Conservation (phyloP, 1,140 invertebrate species). For the Holcopasites calliopsidis region DNA sequence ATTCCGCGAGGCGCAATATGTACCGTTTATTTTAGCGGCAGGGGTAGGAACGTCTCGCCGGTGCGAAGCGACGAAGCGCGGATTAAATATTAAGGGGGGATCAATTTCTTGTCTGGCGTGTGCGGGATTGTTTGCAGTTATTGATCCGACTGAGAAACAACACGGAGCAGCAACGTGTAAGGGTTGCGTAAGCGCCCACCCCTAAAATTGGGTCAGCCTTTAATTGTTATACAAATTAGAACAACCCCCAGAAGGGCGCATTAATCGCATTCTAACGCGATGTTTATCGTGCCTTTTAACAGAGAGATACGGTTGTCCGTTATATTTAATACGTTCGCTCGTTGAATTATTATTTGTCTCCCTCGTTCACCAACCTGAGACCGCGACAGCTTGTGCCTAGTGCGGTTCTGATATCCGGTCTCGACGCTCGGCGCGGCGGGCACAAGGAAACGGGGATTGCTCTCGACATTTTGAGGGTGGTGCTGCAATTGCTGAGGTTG, state of each 20-base stretch:
- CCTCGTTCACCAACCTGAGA: slow-evolving; percentile 80
- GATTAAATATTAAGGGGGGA: too few species aligned
- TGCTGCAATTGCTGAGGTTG: slow-evolving; percentile 65
- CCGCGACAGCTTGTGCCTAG: slow-evolving; percentile 81
- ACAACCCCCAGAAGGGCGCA: too few species aligned
- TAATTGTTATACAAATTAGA: slow-evolving; percentile 12
- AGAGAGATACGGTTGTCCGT: too few species aligned
- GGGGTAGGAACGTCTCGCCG: too few species aligned
- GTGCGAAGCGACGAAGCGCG: not conserved
- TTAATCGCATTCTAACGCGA: too few species aligned
- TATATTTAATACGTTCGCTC: too few species aligned
- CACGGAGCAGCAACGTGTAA: not conserved
- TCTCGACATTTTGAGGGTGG: slow-evolving; percentile 63
- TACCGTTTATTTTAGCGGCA: too few species aligned
- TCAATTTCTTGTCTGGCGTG: slow-evolving; percentile 26
- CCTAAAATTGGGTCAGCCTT: slow-evolving; percentile 28
- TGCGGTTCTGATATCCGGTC: slow-evolving; percentile 65
- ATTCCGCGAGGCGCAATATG: too few species aligned
- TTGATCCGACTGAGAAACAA: slow-evolving; percentile 21
- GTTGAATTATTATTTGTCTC: not conserved
- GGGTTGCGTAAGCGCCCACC: slow-evolving; percentile 11
- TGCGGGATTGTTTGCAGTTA: slow-evolving; percentile 31
- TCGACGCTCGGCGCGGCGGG: slow-evolving; percentile 72
- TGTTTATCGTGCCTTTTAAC: too few species aligned
- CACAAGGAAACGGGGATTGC: slow-evolving; percentile 73